Base-by-base conservation (phyloP, 2,797 vertebrate genomes). In the Allobates femoralis region DNA sequence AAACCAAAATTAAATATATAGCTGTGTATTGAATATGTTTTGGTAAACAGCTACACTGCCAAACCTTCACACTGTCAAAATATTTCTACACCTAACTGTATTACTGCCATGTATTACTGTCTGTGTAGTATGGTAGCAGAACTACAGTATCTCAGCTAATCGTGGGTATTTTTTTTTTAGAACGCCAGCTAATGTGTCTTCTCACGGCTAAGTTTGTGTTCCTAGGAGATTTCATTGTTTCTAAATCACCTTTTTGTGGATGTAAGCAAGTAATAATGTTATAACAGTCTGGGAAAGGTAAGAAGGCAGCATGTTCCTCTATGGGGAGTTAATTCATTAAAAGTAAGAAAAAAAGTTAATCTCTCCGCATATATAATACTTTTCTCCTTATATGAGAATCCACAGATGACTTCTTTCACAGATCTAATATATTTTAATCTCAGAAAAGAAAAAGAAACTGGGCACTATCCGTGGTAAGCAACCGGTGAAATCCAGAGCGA, bases 231-330 rank as follows among this genome's bases (percentile, higher is more conserved):
- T 67, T 67, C 0, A 67, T 19, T 67, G 64, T 67, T 67, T 67
- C 64, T 28, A 67, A 67, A 67, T 21, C 6, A 34, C 64, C 16
- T 34, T 67, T 67, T 30, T 34, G 30, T 34, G 28, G 64, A 67
- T 32, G 64, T 67, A 32, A 67, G 64, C 64, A 67, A 67, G 18
- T 67, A 67, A 67, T 67, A 67, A 67, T 19, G 64, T 67, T 67
- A 67, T 67, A 67, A 19, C 16, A 19, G 64, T 67, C 64, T 67
- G 64, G 34, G 64, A 15, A 32, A 32, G 64, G 34, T 34, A 67
- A 67, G 30, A 67, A 67, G 64, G 30, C 64, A 67, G 30, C 32
- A 67, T 62, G 60, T 62, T 26, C n/a, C 60, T 62, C 60, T 5
- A 26, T 34, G 18, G 64, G 64, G 64, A 67, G 30, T 34, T 67